Evolutionary conservation across 1,140 invertebrate genomes (phyloP), one percentile per base, ranked within the genome.

Genomic region (Apis laboriosa): DNA sequence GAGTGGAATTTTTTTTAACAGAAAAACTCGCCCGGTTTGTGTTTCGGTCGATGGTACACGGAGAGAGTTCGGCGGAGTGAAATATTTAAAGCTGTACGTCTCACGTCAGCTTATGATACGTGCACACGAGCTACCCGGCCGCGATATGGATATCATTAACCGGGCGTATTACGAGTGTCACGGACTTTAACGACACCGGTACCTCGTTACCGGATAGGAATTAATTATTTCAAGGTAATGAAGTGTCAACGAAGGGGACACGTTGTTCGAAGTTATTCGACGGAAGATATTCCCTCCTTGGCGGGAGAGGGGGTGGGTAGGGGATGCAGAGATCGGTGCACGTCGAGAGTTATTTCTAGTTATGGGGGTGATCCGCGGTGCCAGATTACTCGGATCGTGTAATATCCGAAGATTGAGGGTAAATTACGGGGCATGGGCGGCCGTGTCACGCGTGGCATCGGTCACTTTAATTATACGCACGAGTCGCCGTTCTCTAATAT

Each of bases 201-300:
- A 87, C 66, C 85, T 88, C 85, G 85, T 81, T 84, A 77, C 85
- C 80, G 79, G 86, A 88, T 88, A 86, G 86, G 53, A 88, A 88
- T 88, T 88, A 88, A 88, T 88, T 88, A 88, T 88, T 88, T 88
- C 84, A 49, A 51, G 76, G 80, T 88, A 88, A 88, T 88, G 86
- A 88, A 88, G 87, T 88, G 87, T 88, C 87, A 88, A 85, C 71
- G 78, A 80, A 86, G 60, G 80, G 83, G 71, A 66, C 81, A 73
- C 85, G 86, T 87, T 87, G 72, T 87, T 88, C 85, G 34, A 80
- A 88, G 77, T 84, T 87, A 88, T 88, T 87, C 86, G 82, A 87
- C 82, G 74, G 85, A 74, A 73, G 85, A 87, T 88, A 88, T 88
- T 87, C 84, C 68, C 55, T 55, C 19, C 81, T 58, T 75, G 28